Base-by-base conservation (phyloP, 1,140 invertebrate genomes). In the Akabosia matsudoensis region DNA sequence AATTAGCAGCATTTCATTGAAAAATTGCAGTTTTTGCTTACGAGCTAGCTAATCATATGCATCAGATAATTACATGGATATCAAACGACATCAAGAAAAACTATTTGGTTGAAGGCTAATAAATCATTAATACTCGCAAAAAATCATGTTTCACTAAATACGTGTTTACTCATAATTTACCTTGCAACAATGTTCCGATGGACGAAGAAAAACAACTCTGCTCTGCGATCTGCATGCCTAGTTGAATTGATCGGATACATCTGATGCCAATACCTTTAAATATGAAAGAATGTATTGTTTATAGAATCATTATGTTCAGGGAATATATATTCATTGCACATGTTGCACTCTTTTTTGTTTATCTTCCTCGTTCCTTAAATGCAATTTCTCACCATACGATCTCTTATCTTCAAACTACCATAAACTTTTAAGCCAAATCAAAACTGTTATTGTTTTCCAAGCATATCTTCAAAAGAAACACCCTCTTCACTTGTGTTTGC, bases 81-180 rank as follows among this genome's bases (percentile, higher is more conserved):
- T 45, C 18, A 45, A 18, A 45, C 18, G 37, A 45, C 37, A 45
- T 45, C 37, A 18, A 18, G 7, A 45, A 45, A 45, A n/a, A n/a
- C n/a, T n/a, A n/a, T n/a, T n/a, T n/a, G n/a, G n/a, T 45, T 10
- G 37, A 45, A 45, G 37, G 37, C 37, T 7, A 45, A 45, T 45
- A 7, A 18, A 45, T 45, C n/a, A 18, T 18, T 7, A 45, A 45
- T 45, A 10, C 37, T 10, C 7, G 18, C 37, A 45, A 45, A 45
- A 45, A 45, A 18, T n/a, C n/a, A n/a, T n/a, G n/a, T n/a, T n/a
- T n/a, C n/a, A n/a, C n/a, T n/a, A n/a, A n/a, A n/a, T n/a, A n/a
- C n/a, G n/a, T n/a, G n/a, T n/a, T n/a, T n/a, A n/a, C n/a, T 78
- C 37, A 80, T 79, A 22, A 79, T 79, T 22, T 82, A 82, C 77